Base-by-base conservation (phyloP, 2,888 invertebrate species). In the Elmis aenea region DNA sequence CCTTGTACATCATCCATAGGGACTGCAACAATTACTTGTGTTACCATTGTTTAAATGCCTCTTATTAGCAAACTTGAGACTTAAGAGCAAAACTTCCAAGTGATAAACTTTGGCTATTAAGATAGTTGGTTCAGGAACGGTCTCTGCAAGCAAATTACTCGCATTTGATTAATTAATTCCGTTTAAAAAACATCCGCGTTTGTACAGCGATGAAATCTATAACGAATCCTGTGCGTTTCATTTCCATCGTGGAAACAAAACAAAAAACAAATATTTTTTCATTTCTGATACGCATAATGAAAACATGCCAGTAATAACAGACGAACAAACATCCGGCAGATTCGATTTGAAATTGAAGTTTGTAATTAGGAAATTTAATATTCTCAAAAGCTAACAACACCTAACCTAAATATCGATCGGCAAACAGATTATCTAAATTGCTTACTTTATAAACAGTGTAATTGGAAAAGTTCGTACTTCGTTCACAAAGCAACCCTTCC, bases 1-100 rank as follows among this genome's bases (percentile, higher is more conserved):
- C 89, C 90, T 62, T 84, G 81, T 42, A 89, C 83, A 59, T 85
- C 81, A 44, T 80, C 79, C 58, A 86, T 79, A 32, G 88, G 86
- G 65, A 87, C 89, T 88, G 78, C 38, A 60, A 60, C 54, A 58
- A 60, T 57, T 54, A 55, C 47, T 50, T 45, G 40, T 50, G 51
- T 57, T 54, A 56, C 52, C 49, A 57, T 58, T 56, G 56, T 58
- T 51, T 45, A 49, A 56, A 54, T 51, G 52, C 50, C 48, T 51
- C 51, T 51, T 54, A 55, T 57, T 57, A 51, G 55, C 28, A 45
- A 57, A 58, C 46, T 55, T 55, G 51, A 51, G 44, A 51, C 52
- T 52, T 45, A 44, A 46, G 48, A 49, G 42, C 27, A 36, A 29
- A 24, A 38, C 30, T 35, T 34, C 35, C 38, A 22, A 38, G 38